These are phyloP conservation scores for Pungitius pungitius DNA, from an alignment of 2,113 vertebrate genomes.

Conservation along the genomic window DNA sequence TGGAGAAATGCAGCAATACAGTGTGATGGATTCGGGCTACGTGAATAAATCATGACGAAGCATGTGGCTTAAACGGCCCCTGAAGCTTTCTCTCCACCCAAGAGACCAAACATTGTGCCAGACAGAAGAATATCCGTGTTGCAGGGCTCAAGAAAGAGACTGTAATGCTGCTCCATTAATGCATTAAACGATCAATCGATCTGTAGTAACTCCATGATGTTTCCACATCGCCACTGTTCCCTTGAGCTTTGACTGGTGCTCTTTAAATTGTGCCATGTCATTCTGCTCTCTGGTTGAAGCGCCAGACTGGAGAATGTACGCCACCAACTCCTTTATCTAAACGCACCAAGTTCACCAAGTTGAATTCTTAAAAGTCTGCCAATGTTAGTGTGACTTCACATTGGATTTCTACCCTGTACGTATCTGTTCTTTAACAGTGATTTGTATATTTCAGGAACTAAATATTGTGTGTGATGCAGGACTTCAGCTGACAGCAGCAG, in stretches of 20 bases:
- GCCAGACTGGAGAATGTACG: neutral
- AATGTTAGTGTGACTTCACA: neutral
- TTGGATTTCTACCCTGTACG: neutral
- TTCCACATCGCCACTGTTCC: neutral
- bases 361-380: neutral
- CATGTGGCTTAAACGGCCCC: neutral
- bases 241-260: neutral
- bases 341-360: too few relatives aligned
- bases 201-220: neutral
- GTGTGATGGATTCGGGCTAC: neutral
- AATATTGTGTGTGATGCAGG: neutral
- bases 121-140: neutral
- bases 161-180: neutral
- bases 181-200: neutral
- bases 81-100: neutral
- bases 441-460: neutral
- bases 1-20: neutral
- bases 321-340: neutral
- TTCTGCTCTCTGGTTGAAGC: neutral
- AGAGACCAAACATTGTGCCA: neutral
- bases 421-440: neutral
- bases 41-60: neutral
- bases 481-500: conserved; percentile 24
- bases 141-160: neutral
- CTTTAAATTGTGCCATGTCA: neutral